Evolutionary conservation across 2,888 invertebrate genomes (phyloP).

Genomic region (Drosophila mimica): DNA sequence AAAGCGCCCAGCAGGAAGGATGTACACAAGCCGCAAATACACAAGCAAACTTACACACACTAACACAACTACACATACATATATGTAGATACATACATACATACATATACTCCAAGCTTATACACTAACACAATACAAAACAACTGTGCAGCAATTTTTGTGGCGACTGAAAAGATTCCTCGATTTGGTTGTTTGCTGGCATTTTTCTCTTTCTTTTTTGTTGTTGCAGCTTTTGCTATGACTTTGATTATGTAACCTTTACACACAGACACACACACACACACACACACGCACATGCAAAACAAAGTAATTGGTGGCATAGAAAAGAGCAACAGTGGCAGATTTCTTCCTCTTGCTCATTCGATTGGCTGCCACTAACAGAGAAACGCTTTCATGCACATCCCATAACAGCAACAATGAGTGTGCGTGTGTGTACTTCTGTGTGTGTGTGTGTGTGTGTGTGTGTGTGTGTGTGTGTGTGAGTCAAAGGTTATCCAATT

Average conservation of each 20-base stretch:
- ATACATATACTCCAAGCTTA: constrained; percentile 1
- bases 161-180: constrained; percentile 42
- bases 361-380: constrained; percentile 67
- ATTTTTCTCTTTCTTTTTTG: constrained; percentile 12
- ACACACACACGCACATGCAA: constrained; percentile 28
- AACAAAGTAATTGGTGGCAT: constrained; percentile 54
- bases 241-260: constrained; percentile 67
- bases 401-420: constrained; percentile 8
- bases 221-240: constrained; percentile 35
- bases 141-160: constrained; percentile 53
- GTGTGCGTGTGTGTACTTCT: background rate
- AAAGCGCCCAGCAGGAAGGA: constrained; percentile 69
- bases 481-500: constrained; percentile 40
- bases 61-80: constrained; percentile 12
- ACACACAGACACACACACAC: constrained; percentile 18
- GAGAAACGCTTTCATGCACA: constrained; percentile 33
- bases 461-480: constrained; percentile 9
- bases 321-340: constrained; percentile 40
- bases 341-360: constrained; percentile 12
- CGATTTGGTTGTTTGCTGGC: constrained; percentile 33
- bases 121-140: constrained; percentile 25
- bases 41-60: constrained; percentile 22
- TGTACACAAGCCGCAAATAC: constrained; percentile 52
- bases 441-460: constrained; percentile 9
- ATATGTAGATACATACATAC: constrained; percentile 8